These are phyloP conservation scores for Asteroscopus sphinx DNA, from an alignment of 2,888 invertebrate genomes.

Conservation along the genomic window DNA sequence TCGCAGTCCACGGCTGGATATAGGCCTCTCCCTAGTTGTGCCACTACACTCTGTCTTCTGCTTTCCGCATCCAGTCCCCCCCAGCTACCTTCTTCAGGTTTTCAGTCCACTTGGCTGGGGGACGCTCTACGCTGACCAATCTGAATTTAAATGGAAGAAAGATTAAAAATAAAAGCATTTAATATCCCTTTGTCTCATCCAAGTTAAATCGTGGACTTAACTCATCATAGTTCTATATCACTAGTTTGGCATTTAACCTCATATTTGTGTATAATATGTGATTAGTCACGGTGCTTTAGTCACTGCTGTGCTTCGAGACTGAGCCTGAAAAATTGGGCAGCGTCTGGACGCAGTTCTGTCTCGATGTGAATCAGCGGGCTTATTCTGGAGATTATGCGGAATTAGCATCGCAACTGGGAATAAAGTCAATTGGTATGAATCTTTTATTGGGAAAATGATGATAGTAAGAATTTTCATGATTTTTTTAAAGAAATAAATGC, in stretches of 20 bases:
- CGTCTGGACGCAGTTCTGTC: slow-evolving; percentile 40
- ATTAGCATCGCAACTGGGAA: neutral
- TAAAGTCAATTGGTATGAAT: neutral
- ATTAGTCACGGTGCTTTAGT: slow-evolving; percentile 55
- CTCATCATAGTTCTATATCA: slow-evolving; percentile 18
- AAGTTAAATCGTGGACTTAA: slow-evolving; percentile 6
- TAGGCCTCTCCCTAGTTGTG: too few relatives aligned
- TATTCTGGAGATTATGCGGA: slow-evolving; percentile 48
- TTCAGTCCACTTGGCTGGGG: too few relatives aligned
- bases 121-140: too few relatives aligned
- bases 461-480: too few relatives aligned
- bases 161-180: neutral
- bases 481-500: too few relatives aligned
- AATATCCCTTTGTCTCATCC: slow-evolving; percentile 24
- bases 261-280: slow-evolving; percentile 29
- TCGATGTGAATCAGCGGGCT: slow-evolving; percentile 27
- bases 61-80: too few relatives aligned
- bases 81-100: too few relatives aligned
- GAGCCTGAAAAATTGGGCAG: slow-evolving; percentile 49
- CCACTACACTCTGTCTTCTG: too few relatives aligned
- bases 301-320: slow-evolving; percentile 27
- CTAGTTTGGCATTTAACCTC: slow-evolving; percentile 30
- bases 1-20: too few relatives aligned
- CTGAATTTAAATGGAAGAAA: too few relatives aligned
- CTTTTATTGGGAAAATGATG: too few relatives aligned